phyloP scores from a whole-genome alignment of 1,140 invertebrate species.

The Chlorops oryzae region DNA sequence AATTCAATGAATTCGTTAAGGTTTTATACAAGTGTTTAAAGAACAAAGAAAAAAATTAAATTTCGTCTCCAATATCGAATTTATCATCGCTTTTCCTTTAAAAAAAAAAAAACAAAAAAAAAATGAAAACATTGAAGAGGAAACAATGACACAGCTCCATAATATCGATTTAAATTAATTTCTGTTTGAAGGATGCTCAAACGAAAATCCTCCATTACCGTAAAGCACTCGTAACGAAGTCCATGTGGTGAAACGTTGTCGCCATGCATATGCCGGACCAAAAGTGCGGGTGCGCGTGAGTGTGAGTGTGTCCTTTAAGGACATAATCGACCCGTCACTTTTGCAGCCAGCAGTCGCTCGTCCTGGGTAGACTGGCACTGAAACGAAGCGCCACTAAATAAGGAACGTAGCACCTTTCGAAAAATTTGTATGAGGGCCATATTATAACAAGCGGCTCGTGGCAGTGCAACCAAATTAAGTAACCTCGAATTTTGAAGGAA shows the following conservation, averaged over 20 bases:
- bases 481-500: no score
- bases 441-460: no score
- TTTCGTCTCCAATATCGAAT: no score
- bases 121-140: neutral
- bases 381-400: constrained; percentile 8
- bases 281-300: no score
- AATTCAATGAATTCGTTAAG: no score
- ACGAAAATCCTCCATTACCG: constrained; percentile 48
- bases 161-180: constrained; percentile 49
- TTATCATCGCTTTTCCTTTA: no score
- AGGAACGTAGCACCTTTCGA: no score
- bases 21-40: no score
- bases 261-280: constrained; percentile 31
- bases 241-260: constrained; percentile 32
- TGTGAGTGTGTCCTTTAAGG: no score
- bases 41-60: no score
- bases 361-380: constrained; percentile 9
- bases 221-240: constrained; percentile 48
- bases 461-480: no score
- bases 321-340: constrained; percentile 18
- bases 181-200: constrained; percentile 48
- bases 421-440: no score
- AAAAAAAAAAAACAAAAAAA: constrained; percentile 9
- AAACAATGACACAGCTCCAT: constrained; percentile 17
- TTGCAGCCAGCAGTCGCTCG: neutral